Evolutionary conservation across 2,113 vertebrate genomes (phyloP).

Genomic region (Spermophilus dauricus): DNA sequence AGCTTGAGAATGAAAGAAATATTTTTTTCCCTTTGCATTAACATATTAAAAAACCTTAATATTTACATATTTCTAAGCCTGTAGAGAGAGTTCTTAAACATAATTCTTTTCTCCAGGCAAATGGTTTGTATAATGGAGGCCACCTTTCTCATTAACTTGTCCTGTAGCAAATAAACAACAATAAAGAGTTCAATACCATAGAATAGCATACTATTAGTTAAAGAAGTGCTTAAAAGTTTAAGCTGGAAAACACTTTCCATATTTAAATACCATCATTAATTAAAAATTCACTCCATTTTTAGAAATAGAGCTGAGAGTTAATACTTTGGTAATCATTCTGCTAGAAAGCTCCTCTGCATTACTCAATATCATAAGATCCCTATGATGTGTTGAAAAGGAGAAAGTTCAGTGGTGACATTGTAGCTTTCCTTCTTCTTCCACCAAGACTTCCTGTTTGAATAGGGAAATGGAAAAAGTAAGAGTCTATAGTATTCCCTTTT

Average conservation of each 20-base stretch:
- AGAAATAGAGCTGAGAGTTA: constrained; percentile 10
- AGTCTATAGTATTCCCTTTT: neutral
- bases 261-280: constrained; percentile 4
- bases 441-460: constrained; percentile 47
- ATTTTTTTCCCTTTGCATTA: neutral
- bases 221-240: neutral
- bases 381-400: neutral
- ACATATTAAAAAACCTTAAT: neutral
- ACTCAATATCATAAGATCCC: neutral
- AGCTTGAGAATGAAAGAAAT: constrained; percentile 17
- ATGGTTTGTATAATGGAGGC: neutral
- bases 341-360: neutral
- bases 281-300: neutral
- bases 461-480: constrained; percentile 51
- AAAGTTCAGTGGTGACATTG: neutral
- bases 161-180: neutral
- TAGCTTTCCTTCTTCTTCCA: neutral
- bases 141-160: neutral
- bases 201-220: neutral
- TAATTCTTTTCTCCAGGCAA: neutral
- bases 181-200: neutral
- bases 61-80: constrained; percentile 35
- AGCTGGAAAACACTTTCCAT: neutral
- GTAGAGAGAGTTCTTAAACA: neutral
- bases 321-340: neutral